These are phyloP conservation scores for Mesochorus sp. DNA, from an alignment of 2,888 invertebrate genomes.

Conservation along the genomic window DNA sequence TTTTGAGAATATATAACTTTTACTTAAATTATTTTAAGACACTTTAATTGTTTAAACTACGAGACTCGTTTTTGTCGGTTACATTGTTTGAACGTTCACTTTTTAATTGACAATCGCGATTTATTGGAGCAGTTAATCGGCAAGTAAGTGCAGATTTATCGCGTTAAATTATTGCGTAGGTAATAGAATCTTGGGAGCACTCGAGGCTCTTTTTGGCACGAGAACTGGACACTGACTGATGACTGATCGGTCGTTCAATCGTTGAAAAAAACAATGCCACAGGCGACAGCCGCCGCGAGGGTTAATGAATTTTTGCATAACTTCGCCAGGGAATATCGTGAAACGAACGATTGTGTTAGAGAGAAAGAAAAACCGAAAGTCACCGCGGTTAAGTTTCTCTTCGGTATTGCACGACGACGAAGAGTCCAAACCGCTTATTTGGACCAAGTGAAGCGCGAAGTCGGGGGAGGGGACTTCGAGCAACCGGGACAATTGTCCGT, in stretches of 20 bases:
- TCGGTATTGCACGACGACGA: conserved; percentile 59
- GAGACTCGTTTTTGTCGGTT: too few relatives aligned
- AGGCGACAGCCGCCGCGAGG: conserved; percentile 44
- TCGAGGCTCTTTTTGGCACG: conserved; percentile 43
- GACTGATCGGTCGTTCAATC: conserved; percentile 58
- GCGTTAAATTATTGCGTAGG: neutral
- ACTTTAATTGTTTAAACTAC: too few relatives aligned
- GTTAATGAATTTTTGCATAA: conserved; percentile 67
- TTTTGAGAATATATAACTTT: too few relatives aligned
- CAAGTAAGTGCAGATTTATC: neutral
- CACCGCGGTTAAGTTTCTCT: conserved; percentile 63
- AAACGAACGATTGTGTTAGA: conserved; percentile 73
- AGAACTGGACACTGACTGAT: conserved; percentile 67
- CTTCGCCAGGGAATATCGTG: conserved; percentile 27
- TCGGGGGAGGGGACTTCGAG: conserved; percentile 32
- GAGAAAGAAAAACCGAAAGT: conserved; percentile 71
- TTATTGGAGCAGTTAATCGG: neutral
- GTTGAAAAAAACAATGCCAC: conserved; percentile 66
- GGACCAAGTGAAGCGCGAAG: conserved; percentile 10
- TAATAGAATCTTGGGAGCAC: neutral
- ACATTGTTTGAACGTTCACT: too few relatives aligned
- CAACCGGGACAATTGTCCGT: conserved; percentile 46
- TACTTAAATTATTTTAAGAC: too few relatives aligned
- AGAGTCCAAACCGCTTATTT: too few relatives aligned
- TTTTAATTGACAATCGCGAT: neutral